phyloP scores from a whole-genome alignment of 2,113 vertebrate species.

The Sebastes fasciatus region DNA sequence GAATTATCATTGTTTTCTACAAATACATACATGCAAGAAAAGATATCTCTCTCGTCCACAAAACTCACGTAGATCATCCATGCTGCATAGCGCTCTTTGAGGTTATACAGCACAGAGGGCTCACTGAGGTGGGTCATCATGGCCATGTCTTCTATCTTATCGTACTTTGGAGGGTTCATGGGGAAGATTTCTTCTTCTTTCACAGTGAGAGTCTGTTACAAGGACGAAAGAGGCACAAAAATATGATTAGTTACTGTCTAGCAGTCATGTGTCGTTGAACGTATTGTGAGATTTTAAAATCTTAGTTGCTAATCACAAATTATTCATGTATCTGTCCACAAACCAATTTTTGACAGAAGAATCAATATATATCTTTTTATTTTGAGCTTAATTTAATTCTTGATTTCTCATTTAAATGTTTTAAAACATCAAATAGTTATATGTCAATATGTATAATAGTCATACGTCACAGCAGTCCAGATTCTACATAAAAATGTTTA shows the following conservation, averaged over 20 bases:
- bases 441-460: too few species aligned
- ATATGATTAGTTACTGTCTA: background rate
- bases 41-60: background rate
- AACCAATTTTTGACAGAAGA: background rate
- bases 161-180: conserved; percentile 86
- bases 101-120: conserved; percentile 85
- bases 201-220: conserved; percentile 78
- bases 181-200: conserved; percentile 84
- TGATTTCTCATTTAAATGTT: background rate
- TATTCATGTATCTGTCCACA: background rate
- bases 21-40: background rate
- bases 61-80: conserved; percentile 92
- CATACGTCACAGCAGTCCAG: background rate
- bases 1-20: background rate
- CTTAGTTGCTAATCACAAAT: background rate
- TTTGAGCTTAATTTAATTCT: background rate
- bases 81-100: conserved; percentile 92
- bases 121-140: conserved; percentile 87
- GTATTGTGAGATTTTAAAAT: background rate
- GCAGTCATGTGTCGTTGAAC: background rate
- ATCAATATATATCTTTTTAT: background rate
- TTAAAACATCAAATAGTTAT: background rate
- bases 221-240: background rate
- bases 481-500: background rate
- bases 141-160: conserved; percentile 87